These are phyloP conservation scores for Drosophila prolongata DNA, from an alignment of 2,888 invertebrate genomes.

Conservation along the genomic window DNA sequence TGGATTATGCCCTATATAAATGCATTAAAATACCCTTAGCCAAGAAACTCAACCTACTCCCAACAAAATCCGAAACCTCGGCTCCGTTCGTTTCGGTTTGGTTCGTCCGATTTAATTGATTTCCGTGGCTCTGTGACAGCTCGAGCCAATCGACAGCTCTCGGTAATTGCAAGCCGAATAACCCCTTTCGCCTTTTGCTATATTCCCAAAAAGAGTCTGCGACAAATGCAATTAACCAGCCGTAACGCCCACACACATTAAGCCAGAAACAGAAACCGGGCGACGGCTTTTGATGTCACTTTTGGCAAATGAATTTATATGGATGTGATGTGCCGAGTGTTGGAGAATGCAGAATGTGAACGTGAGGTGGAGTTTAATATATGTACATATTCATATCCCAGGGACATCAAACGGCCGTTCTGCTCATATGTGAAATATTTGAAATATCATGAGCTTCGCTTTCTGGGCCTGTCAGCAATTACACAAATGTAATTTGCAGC, in stretches of 20 bases:
- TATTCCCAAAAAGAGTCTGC: slow-evolving; percentile 40
- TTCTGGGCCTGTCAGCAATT: slow-evolving; percentile 55
- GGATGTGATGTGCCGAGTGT: slow-evolving; percentile 18
- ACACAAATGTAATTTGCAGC: slow-evolving; percentile 69
- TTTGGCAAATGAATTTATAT: slow-evolving; percentile 44
- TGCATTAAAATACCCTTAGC: slow-evolving; percentile 22
- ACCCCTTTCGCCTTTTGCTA: slow-evolving; percentile 42
- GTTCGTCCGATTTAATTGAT: slow-evolving; percentile 57
- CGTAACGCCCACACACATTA: slow-evolving; percentile 76
- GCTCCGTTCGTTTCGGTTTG: slow-evolving; percentile 6
- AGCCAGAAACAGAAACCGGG: slow-evolving; percentile 37
- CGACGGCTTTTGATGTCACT: slow-evolving; percentile 72
- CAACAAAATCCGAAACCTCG: slow-evolving; percentile 1
- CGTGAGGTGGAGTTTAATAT: slow-evolving; percentile 28
- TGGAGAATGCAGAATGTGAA: slow-evolving; percentile 16
- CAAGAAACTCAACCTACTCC: slow-evolving; percentile 1
- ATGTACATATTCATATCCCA: slow-evolving; percentile 1
- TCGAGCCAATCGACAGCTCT: slow-evolving; percentile 59
- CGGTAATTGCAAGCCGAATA: slow-evolving; percentile 39
- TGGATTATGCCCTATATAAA: slow-evolving; percentile 15
- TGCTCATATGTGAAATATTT: slow-evolving; percentile 73
- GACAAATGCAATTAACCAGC: slow-evolving; percentile 74
- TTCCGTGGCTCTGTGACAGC: slow-evolving; percentile 44
- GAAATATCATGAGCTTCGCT: slow-evolving; percentile 53
- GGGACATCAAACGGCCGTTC: slow-evolving; percentile 55